Evolutionary conservation across 2,888 invertebrate species (phyloP).

Genomic region (Operophtera brumata): DNA sequence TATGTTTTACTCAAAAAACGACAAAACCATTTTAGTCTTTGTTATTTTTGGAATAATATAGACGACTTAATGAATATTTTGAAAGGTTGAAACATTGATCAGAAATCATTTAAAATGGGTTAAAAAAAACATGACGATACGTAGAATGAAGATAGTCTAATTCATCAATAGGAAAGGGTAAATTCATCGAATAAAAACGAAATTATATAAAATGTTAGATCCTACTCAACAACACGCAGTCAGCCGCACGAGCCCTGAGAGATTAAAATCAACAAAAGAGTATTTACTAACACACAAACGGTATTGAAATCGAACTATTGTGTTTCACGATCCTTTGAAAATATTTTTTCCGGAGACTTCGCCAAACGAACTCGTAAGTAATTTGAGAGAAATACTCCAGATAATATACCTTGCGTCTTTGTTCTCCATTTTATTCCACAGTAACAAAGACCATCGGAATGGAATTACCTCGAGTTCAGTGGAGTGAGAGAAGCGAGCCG

Average conservation of each 20-base stretch:
- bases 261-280: background rate
- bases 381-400: conserved; percentile 33
- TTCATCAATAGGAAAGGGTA: too few species aligned
- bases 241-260: too few species aligned
- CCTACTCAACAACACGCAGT: too few species aligned
- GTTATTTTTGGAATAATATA: too few species aligned
- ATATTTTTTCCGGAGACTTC: conserved; percentile 25
- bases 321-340: background rate
- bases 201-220: too few species aligned
- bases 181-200: too few species aligned
- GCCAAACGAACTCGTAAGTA: conserved; percentile 32
- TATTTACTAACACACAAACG: background rate
- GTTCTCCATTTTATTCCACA: conserved; percentile 29
- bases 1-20: background rate
- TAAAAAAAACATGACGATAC: too few species aligned
- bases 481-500: conserved; percentile 26
- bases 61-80: too few species aligned
- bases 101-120: too few species aligned
- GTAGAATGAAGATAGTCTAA: too few species aligned
- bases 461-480: conserved; percentile 26
- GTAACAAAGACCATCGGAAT: conserved; percentile 30
- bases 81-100: too few species aligned
- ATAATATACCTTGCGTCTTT: conserved; percentile 33
- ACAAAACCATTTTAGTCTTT: background rate
- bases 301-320: background rate